Conservation (phyloP, 1,140 invertebrate genomes). For the Rhagoletis pomonella region DNA sequence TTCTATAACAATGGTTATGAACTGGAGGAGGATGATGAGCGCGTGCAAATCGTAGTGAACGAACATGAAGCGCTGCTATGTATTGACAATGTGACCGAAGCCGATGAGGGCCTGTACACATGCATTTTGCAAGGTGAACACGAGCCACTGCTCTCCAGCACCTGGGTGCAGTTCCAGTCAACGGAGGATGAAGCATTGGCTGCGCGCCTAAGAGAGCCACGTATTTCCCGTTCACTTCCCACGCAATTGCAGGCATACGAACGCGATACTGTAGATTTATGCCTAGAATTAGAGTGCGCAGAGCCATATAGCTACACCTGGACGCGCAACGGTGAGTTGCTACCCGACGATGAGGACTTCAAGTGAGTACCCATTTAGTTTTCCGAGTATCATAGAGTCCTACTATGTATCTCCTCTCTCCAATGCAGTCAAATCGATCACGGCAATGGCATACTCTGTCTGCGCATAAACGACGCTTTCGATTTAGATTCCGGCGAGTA, state of each 20-base stretch:
- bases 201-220: slow-evolving; percentile 57
- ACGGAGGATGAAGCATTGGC: slow-evolving; percentile 26
- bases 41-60: slow-evolving; percentile 68
- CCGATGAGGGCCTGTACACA: slow-evolving; percentile 81
- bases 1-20: slow-evolving; percentile 79
- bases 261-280: slow-evolving; percentile 78
- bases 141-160: slow-evolving; percentile 75
- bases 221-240: slow-evolving; percentile 63
- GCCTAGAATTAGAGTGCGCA: slow-evolving; percentile 75
- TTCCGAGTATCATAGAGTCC: not conserved
- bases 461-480: slow-evolving; percentile 81
- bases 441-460: slow-evolving; percentile 78
- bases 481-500: slow-evolving; percentile 83
- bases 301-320: slow-evolving; percentile 82
- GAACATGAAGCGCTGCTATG: slow-evolving; percentile 72
- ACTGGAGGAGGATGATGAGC: slow-evolving; percentile 65
- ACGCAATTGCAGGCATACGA: slow-evolving; percentile 75
- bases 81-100: slow-evolving; percentile 75
- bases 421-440: slow-evolving; percentile 78
- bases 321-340: slow-evolving; percentile 81
- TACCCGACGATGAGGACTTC: slow-evolving; percentile 81
- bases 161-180: slow-evolving; percentile 61
- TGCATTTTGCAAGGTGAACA: slow-evolving; percentile 80
- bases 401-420: not conserved
- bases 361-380: slow-evolving; percentile 61